Evolutionary conservation across 2,888 invertebrate genomes (phyloP).

Genomic region (Rhaphigaster nebulosa): DNA sequence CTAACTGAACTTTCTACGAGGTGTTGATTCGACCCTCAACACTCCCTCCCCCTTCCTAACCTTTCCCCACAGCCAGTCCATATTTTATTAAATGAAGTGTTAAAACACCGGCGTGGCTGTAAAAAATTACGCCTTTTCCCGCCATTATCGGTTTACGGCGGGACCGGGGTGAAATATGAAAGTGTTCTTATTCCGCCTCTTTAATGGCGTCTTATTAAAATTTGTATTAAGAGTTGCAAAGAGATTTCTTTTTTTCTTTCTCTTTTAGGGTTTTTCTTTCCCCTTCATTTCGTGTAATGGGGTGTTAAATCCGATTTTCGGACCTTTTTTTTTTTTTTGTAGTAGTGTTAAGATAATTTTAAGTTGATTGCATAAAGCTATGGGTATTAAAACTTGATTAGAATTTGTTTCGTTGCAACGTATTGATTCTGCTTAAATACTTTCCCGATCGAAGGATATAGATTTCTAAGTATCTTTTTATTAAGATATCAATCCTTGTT

Average conservation of each 20-base stretch:
- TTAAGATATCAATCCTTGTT: no score
- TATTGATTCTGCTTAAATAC: not conserved
- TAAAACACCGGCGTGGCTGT: conserved; percentile 22
- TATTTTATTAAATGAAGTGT: conserved; percentile 47
- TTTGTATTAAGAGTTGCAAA: conserved; percentile 35
- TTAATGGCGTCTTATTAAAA: conserved; percentile 40
- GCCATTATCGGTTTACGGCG: conserved; percentile 42
- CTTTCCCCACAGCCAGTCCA: not conserved
- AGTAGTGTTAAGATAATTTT: not conserved
- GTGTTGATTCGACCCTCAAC: not conserved
- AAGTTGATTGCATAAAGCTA: not conserved
- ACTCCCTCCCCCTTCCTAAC: not conserved
- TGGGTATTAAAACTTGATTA: not conserved
- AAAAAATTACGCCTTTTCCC: conserved; percentile 41
- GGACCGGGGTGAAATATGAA: not conserved
- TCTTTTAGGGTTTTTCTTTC: not conserved
- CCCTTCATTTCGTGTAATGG: conserved; percentile 12
- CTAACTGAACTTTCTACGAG: not conserved
- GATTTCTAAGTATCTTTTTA: no score
- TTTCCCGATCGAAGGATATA: no score
- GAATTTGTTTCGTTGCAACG: not conserved
- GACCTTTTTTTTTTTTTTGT: not conserved
- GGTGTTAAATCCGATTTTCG: conserved; percentile 3
- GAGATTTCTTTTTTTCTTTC: not conserved
- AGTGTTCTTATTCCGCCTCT: conserved; percentile 23